Evolutionary conservation across 1,140 invertebrate genomes (phyloP), one percentile per base, ranked within the genome.

Genomic region (Cherax quadricarinatus): DNA sequence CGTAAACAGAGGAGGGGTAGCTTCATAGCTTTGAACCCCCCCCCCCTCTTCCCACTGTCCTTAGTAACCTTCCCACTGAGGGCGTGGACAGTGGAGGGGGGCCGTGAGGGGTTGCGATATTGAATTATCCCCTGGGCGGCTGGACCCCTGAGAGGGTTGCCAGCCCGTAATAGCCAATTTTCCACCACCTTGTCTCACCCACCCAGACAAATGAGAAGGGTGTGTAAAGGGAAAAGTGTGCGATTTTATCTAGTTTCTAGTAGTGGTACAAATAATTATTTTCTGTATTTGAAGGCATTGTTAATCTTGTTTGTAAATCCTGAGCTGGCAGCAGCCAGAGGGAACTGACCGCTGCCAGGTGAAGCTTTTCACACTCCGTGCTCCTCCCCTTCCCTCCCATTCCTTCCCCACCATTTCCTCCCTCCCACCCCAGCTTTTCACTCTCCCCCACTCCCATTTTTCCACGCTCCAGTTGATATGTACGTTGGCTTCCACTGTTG

Each of bases 151-250:
- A 88, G 86, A 88, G 86, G 86, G 86, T 88, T 88, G 86, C 86
- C 86, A 88, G 86, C 51, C 78, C 78, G 86, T 88, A 88, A 88
- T 88, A 88, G 86, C 86, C 86, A 88, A 88, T 88, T 88, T 88
- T 88, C 86, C 86, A 88, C 86, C 78, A 88, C 86, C 86, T 88
- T 88, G 75, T 88, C 86, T 88, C 86, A 75, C 86, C 86, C 86
- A 80, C 78, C 75, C 70, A 88, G 75, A 88, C 86, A 88, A 88
- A 88, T 88, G 86, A 51, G 86, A 88, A 88, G 73, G 86, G 73
- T 51, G 85, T 78, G 86, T 88, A 73, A 88, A 57, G 86, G 86
- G 30, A 88, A 81, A 57, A 80, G 75, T n/a, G 24, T 57, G 86
- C 66, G 86, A 88, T 81, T 81, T 88, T 88, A 75, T 75, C 79